These are phyloP conservation scores for Peromyscus attwateri DNA, from an alignment of 2,797 vertebrate genomes.

Conservation along the genomic window DNA sequence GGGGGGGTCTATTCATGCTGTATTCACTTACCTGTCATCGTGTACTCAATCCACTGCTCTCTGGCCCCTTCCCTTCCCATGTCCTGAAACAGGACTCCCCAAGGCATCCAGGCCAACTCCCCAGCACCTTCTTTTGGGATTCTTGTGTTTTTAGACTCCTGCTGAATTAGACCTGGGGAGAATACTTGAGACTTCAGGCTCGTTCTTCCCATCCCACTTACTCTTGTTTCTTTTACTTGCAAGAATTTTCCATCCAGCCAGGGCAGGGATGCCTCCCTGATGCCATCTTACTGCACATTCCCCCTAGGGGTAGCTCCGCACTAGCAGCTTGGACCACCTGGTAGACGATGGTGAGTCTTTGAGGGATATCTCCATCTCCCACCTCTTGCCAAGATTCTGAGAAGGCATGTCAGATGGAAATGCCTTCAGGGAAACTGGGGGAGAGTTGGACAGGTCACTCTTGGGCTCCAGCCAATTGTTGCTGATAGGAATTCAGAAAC, in stretches of 20 bases:
- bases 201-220: neutral
- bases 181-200: neutral
- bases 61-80: neutral
- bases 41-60: neutral
- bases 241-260: neutral
- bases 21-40: neutral
- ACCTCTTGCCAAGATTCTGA: neutral
- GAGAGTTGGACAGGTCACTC: neutral
- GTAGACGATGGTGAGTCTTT: neutral
- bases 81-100: neutral
- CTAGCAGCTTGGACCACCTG: neutral
- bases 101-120: neutral
- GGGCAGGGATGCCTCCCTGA: neutral
- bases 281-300: neutral
- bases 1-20: neutral
- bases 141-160: neutral
- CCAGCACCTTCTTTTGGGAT: neutral
- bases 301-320: neutral
- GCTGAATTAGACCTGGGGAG: neutral
- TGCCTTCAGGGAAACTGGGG: neutral
- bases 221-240: neutral
- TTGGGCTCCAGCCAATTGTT: neutral
- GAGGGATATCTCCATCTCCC: neutral
- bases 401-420: neutral
- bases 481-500: slow-evolving; percentile 3